Evolutionary conservation across 30 jellyfish, hydroid and myxozoan species (phyloP), one percentile per base, ranked within the genome.

Genomic region (Mastigias papua): DNA sequence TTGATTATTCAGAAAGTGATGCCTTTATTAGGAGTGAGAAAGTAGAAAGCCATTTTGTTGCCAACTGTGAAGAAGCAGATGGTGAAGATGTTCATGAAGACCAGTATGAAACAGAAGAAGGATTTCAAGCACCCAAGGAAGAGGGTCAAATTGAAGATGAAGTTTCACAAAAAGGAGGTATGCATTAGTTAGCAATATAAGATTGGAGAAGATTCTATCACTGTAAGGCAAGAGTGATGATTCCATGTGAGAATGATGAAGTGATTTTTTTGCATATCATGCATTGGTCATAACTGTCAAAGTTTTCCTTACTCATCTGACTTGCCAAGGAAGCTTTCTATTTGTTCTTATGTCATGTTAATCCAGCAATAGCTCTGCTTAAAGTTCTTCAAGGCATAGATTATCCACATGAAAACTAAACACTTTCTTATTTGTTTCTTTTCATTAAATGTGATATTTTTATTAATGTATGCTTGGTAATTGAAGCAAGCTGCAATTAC

Each of bases 231-330:
- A 69, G 92, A 70, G 60, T 83, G 92, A 83, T 83, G 92, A 83
- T 83, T 31, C 28, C 2, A 30, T 20, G 13, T 33, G n/a, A n/a
- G n/a, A 48, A 69, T 75, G 82, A 75, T 28, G 8, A 35, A 82
- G 86, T 35, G 37, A 46, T 77, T 77, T 51, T 30, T 58, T 37
- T 77, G 88, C 65, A 51, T 72, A 15, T 9, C 34, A 2, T 29
- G 77, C 88, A 54, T 77, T 28, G 34, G 67, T 48, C 30, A 21
- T 25, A 23, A 50, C 22, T 10, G 88, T 76, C 80, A 69, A 50
- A 35, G 46, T 16, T 64, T 87, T 87, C 96, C 96, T 87, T 87
- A 87, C 96, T 87, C 96, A 87, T 68, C 96, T 87, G 96, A 84
- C 93, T 72, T 84, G 87, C 93, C 88, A 30, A 67, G 32, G 17